Evolutionary conservation across 2,113 vertebrate genomes (phyloP).

Genomic region (Leptobrachium leishanense): DNA sequence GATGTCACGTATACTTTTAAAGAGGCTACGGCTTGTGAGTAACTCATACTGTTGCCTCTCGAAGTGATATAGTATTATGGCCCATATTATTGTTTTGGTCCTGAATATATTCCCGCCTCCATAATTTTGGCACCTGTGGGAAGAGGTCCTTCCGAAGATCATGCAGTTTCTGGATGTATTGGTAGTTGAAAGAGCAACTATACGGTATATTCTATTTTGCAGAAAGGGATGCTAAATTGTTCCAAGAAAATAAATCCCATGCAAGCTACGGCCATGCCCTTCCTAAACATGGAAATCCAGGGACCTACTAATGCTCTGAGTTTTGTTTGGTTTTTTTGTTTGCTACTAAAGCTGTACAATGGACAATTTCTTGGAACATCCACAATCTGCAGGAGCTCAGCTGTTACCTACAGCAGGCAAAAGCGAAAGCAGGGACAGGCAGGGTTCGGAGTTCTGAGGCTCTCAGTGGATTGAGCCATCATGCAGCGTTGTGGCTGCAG

Average conservation of each 20-base stretch:
- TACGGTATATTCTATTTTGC: no score
- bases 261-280: background rate
- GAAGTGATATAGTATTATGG: background rate
- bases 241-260: no score
- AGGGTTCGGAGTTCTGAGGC: background rate
- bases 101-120: background rate
- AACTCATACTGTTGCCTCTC: background rate
- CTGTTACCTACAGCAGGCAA: conserved; percentile 5
- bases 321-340: background rate
- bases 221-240: no score
- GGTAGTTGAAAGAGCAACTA: no score
- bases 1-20: background rate
- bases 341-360: background rate
- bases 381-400: background rate
- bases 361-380: background rate
- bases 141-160: background rate
- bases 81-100: background rate
- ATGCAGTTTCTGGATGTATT: background rate
- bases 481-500: background rate
- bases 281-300: background rate
- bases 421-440: conserved; percentile 6
- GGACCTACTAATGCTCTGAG: background rate
- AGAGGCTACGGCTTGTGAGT: background rate
- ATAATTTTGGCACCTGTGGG: background rate
- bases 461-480: background rate